These are phyloP conservation scores for Penelope pileata DNA, from an alignment of 2,113 vertebrate species.

Conservation along the genomic window DNA sequence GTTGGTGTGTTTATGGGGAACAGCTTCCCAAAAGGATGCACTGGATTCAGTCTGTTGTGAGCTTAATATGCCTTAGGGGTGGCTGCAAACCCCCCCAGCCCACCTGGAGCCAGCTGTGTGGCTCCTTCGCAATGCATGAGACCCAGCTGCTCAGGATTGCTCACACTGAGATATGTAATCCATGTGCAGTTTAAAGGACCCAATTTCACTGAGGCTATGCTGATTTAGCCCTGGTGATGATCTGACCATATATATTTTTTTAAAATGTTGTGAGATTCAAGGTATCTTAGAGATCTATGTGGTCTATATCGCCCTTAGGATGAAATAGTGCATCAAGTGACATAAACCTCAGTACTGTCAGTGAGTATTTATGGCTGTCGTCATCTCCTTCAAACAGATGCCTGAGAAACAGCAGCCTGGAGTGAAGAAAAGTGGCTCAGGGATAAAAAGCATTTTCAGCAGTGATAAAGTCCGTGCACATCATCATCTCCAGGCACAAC, in stretches of 20 bases:
- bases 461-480: not conserved
- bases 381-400: not conserved
- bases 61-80: not conserved
- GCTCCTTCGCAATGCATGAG: not conserved
- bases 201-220: not conserved
- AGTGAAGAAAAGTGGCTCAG: not conserved
- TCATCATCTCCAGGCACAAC: not conserved
- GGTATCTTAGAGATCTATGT: not conserved
- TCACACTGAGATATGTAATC: fast-evolving
- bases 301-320: not conserved
- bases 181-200: not conserved
- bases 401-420: not conserved
- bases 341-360: not conserved
- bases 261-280: conserved; percentile 12
- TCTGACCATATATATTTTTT: not conserved
- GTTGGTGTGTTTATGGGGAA: not conserved
- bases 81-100: not conserved
- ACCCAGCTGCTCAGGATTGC: not conserved
- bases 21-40: not conserved
- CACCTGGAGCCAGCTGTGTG: not conserved
- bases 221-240: not conserved
- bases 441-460: not conserved
- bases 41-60: not conserved
- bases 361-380: not conserved
- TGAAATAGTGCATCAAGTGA: not conserved